These are phyloP conservation scores for Sympetrum striolatum DNA, from an alignment of 2,888 invertebrate genomes.

Conservation along the genomic window DNA sequence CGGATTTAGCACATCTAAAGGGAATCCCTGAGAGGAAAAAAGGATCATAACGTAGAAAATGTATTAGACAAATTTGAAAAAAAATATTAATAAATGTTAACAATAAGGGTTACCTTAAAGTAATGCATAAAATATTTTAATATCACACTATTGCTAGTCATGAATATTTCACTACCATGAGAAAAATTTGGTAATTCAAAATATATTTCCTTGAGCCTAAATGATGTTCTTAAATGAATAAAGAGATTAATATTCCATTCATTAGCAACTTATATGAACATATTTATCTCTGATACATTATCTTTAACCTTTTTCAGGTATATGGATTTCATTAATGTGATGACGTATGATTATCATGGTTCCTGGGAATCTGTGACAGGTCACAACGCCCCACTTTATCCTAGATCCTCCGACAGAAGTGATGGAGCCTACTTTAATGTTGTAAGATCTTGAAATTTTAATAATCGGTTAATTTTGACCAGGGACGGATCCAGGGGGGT, in stretches of 20 bases:
- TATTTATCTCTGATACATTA: too few species aligned
- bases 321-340: slow-evolving; percentile 72
- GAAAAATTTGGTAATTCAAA: neutral
- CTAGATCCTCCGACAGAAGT: slow-evolving; percentile 53
- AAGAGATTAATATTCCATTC: neutral
- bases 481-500: too few species aligned
- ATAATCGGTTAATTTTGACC: too few species aligned
- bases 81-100: too few species aligned
- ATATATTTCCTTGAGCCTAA: neutral
- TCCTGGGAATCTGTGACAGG: slow-evolving; percentile 71
- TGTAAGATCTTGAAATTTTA: neutral
- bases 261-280: neutral
- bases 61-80: too few species aligned
- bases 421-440: neutral
- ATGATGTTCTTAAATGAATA: neutral
- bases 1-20: too few species aligned
- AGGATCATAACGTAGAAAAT: too few species aligned
- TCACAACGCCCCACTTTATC: slow-evolving; percentile 71
- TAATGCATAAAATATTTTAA: too few species aligned
- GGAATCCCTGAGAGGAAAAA: too few species aligned
- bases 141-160: too few species aligned
- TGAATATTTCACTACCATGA: neutral
- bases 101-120: too few species aligned
- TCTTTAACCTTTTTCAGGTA: slow-evolving; percentile 59
- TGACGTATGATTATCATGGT: slow-evolving; percentile 79